These are phyloP conservation scores for Spinus pinus DNA, from an alignment of 2,797 vertebrate genomes.

Conservation along the genomic window DNA sequence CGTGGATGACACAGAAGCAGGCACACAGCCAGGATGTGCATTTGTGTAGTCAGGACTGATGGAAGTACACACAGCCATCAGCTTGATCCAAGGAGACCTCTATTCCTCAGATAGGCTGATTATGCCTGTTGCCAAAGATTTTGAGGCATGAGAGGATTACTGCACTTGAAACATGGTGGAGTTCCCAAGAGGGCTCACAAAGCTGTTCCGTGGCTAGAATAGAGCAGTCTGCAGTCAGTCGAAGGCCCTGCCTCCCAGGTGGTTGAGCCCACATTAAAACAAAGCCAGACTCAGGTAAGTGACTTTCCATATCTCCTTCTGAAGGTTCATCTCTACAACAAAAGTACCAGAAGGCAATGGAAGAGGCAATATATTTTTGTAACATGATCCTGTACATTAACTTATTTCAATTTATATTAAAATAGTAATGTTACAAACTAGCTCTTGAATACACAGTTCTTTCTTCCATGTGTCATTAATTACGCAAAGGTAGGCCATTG, in stretches of 20 bases:
- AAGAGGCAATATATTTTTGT: not conserved
- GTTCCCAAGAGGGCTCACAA: not conserved
- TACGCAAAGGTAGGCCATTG: not conserved
- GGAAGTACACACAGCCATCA: fast-evolving
- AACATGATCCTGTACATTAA: not conserved
- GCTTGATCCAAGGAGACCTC: not conserved
- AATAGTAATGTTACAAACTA: not conserved
- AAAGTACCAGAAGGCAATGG: not conserved
- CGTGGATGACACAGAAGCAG: fast-evolving
- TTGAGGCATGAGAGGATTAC: not conserved
- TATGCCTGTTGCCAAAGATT: not conserved
- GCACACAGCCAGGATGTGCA: fast-evolving
- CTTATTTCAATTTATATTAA: not conserved
- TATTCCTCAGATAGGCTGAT: not conserved
- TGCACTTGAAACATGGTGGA: not conserved
- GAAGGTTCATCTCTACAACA: not conserved
- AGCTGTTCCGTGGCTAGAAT: not conserved
- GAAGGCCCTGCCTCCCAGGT: not conserved
- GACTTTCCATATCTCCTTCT: not conserved
- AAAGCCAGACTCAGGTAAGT: not conserved
- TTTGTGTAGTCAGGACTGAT: not conserved
- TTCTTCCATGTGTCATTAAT: not conserved
- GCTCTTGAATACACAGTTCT: not conserved
- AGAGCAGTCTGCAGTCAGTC: not conserved
- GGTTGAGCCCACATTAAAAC: not conserved